Evolutionary conservation across 2,888 invertebrate species (phyloP), one percentile per base, ranked within the genome.

Genomic region (Myopa tessellatipennis): DNA sequence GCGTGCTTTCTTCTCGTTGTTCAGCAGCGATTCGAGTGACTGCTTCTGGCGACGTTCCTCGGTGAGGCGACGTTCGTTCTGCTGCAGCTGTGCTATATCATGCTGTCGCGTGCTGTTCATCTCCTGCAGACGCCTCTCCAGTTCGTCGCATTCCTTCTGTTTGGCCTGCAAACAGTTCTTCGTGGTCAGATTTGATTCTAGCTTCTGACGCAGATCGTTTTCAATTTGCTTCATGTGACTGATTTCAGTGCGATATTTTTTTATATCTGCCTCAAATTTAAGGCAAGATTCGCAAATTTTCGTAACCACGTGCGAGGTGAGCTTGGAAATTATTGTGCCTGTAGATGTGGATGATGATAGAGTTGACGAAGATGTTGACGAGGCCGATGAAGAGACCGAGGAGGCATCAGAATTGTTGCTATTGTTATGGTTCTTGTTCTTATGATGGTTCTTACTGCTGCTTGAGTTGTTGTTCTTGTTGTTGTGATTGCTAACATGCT

Each of bases 101-200:
- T 93, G 90, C 86, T 95, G 94, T 74, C 95, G 93, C 81, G 93
- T 92, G 81, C 92, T 92, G 78, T 92, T 92, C 82, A 95, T 90
- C 85, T 94, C 93, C 87, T 96, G 94, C 86, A 97, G 81, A 69
- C 95, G 95, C 87, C 93, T 94, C 87, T 97, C 97, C 83, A 97
- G 90, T 87, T 95, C 94, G 84, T 97, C 96, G 88, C 96, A 94
- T 86, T 96, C 96, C 86, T 88, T 88, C 83, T 89, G 90, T 85
- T 89, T 89, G 85, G 95, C 94, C 90, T 95, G 95, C 87, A 96
- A 92, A 89, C 97, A 96, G 83, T 93, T 92, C 85, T 96, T 96
- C 79, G 92, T 92, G 77, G 92, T 92, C 71, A 93, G 90, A 83
- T 94, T 90, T 50, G 91, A 89, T 63, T 91, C 91, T 65, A 91